Conservation (phyloP, 2,888 invertebrate species). For the Plemyria rubiginata region DNA sequence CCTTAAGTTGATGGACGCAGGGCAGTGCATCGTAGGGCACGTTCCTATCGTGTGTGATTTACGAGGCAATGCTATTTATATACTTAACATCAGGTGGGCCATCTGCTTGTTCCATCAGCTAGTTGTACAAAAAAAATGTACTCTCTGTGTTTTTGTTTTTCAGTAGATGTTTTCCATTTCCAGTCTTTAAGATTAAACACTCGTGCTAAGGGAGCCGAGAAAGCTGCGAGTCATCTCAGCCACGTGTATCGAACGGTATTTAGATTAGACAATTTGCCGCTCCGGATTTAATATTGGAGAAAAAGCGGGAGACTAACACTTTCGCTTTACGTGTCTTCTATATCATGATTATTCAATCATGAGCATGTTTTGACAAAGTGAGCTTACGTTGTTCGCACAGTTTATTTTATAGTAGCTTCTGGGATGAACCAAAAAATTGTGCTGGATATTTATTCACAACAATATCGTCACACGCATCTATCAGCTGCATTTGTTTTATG, state of each 20-base stretch:
- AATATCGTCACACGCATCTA: neutral
- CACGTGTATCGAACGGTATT: constrained; percentile 46
- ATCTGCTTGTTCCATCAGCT: no score
- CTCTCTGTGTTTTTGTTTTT: neutral
- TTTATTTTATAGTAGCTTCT: constrained; percentile 2
- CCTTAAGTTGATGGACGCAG: no score
- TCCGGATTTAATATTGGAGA: constrained; percentile 35
- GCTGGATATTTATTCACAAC: neutral
- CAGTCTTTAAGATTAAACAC: neutral
- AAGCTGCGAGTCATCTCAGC: constrained; percentile 42
- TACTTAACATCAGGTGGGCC: no score
- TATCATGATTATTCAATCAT: constrained; percentile 26
- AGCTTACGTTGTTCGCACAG: neutral
- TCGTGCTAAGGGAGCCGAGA: constrained; percentile 11
- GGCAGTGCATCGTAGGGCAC: no score
- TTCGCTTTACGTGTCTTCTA: constrained; percentile 26
- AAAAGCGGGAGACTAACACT: constrained; percentile 15
- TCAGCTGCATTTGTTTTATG: neutral
- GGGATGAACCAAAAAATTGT: neutral
- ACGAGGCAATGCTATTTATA: no score
- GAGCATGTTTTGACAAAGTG: constrained; percentile 9
- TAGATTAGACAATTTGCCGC: constrained; percentile 43
- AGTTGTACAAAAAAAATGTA: no score
- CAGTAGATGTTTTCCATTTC: neutral
- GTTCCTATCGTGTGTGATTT: no score